These are phyloP conservation scores for Lysiphlebus fabarum DNA, from an alignment of 1,140 invertebrate genomes.

Conservation along the genomic window DNA sequence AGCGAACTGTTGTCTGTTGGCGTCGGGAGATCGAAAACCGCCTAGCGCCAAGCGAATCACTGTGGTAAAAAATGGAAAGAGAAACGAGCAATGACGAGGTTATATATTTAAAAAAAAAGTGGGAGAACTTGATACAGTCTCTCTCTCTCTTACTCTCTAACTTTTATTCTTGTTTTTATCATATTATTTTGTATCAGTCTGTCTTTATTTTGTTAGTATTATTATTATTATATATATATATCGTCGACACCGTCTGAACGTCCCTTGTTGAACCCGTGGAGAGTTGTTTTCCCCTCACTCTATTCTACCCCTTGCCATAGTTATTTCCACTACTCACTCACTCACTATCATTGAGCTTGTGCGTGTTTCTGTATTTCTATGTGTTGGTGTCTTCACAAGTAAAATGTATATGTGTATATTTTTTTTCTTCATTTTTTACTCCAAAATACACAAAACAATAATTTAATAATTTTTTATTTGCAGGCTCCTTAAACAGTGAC, in stretches of 20 bases:
- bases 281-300: background rate
- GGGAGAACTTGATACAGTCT: conserved; percentile 18
- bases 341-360: background rate
- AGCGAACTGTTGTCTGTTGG: conserved; percentile 33
- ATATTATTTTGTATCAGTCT: background rate
- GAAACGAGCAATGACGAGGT: background rate
- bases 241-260: background rate
- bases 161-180: conserved; percentile 5
- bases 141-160: conserved; percentile 19
- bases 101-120: background rate
- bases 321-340: background rate
- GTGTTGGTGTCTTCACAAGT: background rate
- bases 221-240: too few relatives aligned
- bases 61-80: background rate
- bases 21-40: conserved; percentile 18
- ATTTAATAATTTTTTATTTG: background rate
- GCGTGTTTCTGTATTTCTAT: background rate
- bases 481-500: conserved; percentile 31
- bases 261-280: conserved; percentile 5
- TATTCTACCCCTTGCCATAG: background rate
- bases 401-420: background rate
- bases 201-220: background rate
- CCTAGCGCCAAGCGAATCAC: background rate
- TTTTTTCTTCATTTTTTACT: background rate
- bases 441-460: conserved; percentile 2